These are phyloP conservation scores for Polydrusus tereticollis DNA, from an alignment of 2,888 invertebrate species.

Conservation along the genomic window DNA sequence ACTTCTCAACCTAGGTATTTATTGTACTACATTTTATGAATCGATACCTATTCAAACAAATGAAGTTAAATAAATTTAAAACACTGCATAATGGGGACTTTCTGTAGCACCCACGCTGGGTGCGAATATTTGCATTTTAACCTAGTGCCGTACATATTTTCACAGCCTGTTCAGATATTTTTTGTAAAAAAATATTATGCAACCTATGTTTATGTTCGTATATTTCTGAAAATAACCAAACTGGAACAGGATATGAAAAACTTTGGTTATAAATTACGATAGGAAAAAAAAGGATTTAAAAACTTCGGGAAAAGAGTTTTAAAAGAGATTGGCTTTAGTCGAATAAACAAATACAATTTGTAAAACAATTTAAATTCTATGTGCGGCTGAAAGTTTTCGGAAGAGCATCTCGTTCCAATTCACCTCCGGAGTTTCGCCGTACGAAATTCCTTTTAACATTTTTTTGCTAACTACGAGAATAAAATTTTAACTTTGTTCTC, in stretches of 20 bases:
- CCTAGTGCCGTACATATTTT: too few species aligned
- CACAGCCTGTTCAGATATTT: too few species aligned
- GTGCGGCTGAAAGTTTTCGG: constrained; percentile 14
- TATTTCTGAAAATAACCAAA: neutral
- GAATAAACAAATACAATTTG: constrained; percentile 47
- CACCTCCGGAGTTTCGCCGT: constrained; percentile 18
- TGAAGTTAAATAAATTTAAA: too few species aligned
- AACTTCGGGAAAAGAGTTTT: constrained; percentile 35
- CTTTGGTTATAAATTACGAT: neutral
- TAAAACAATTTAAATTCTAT: constrained; percentile 41
- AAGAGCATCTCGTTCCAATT: constrained; percentile 14
- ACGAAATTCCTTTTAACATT: constrained; percentile 18
- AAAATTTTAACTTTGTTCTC: constrained; percentile 44
- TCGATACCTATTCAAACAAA: too few species aligned
- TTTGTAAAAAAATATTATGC: too few species aligned
- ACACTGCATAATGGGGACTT: too few species aligned
- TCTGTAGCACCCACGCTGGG: too few species aligned
- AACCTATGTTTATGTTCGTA: neutral
- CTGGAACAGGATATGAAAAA: neutral
- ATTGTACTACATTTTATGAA: too few species aligned
- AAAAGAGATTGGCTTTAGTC: constrained; percentile 38
- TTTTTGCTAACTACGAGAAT: constrained; percentile 26
- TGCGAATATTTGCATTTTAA: too few species aligned
- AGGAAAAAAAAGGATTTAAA: constrained; percentile 22
- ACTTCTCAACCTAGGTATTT: too few species aligned